Evolutionary conservation across 30 jellyfish, hydroid and myxozoan species (phyloP).

Genomic region (Hydra vulgaris): DNA sequence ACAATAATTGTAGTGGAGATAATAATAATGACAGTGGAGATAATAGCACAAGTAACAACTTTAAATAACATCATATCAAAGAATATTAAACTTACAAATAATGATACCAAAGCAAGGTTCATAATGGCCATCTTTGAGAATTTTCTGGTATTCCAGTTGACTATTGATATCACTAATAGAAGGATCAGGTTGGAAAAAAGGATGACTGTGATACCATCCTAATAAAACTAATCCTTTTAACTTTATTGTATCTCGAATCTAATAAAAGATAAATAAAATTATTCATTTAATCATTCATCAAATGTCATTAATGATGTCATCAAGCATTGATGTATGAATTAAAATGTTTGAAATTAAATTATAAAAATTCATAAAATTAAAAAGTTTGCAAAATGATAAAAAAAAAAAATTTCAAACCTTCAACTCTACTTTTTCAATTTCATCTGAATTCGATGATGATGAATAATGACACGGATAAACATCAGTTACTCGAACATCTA

Average conservation of each 20-base stretch:
- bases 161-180: conserved; percentile 64
- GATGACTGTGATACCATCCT: conserved; percentile 97
- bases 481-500: conserved; percentile 58
- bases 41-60: too few relatives aligned
- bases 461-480: conserved; percentile 47
- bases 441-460: neutral
- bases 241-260: conserved; percentile 67
- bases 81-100: conserved; percentile 90
- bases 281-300: neutral
- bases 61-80: too few relatives aligned
- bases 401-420: conserved; percentile 8
- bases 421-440: conserved; percentile 13
- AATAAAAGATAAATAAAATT: neutral
- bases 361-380: neutral
- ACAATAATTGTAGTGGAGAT: too few relatives aligned
- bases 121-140: conserved; percentile 56
- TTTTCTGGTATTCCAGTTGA: conserved; percentile 54
- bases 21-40: too few relatives aligned
- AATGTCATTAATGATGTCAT: neutral
- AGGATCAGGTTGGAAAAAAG: conserved; percentile 90
- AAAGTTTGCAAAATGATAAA: neutral
- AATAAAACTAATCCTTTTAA: conserved; percentile 44
- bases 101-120: conserved; percentile 93
- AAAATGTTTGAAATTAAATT: neutral
- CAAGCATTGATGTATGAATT: neutral